A percentile compares a stretch with the other conserved stretches of the same genome.
phyloP scores from a whole-genome alignment of 2,888 invertebrate species.

The Andrena fulva region DNA sequence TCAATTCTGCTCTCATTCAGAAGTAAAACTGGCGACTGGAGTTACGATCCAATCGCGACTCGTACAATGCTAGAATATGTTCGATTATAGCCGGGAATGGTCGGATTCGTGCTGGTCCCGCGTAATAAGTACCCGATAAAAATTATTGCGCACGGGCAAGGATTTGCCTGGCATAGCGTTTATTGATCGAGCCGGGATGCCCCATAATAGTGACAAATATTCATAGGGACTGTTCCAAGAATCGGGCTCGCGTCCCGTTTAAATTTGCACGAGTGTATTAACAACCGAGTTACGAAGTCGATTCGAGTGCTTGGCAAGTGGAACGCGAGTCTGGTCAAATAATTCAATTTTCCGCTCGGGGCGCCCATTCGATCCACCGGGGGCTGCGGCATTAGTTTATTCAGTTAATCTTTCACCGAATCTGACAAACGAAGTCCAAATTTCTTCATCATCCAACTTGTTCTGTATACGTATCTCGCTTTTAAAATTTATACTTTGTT shows the following conservation, averaged over 20 bases:
- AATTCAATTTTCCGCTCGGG: slow-evolving; percentile 11
- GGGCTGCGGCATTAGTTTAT: slow-evolving; percentile 1
- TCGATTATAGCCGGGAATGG: slow-evolving; percentile 4
- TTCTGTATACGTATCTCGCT: background rate
- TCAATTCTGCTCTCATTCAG: background rate
- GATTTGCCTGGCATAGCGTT: slow-evolving; percentile 40
- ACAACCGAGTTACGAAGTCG: slow-evolving; percentile 30
- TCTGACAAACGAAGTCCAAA: background rate
- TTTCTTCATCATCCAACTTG: too few species aligned
- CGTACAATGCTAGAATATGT: background rate
- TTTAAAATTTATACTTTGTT: background rate
- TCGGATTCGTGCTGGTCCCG: slow-evolving; percentile 5
- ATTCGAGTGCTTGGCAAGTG: slow-evolving; percentile 24
- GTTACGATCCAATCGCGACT: slow-evolving; percentile 11
- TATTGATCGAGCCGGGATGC: slow-evolving; percentile 51
- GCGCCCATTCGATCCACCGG: slow-evolving; percentile 6
- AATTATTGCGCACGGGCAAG: slow-evolving; percentile 32
- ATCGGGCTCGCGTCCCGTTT: slow-evolving; percentile 36
- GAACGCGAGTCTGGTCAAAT: slow-evolving; percentile 26
- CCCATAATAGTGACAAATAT: slow-evolving; percentile 51
- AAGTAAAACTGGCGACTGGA: background rate
- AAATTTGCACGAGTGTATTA: slow-evolving; percentile 41
- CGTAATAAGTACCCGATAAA: slow-evolving; percentile 41
- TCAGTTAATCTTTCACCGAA: background rate
- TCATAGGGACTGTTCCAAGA: slow-evolving; percentile 46